Base-by-base conservation (phyloP, 2,113 vertebrate genomes). In the Eidolon helvum region DNA sequence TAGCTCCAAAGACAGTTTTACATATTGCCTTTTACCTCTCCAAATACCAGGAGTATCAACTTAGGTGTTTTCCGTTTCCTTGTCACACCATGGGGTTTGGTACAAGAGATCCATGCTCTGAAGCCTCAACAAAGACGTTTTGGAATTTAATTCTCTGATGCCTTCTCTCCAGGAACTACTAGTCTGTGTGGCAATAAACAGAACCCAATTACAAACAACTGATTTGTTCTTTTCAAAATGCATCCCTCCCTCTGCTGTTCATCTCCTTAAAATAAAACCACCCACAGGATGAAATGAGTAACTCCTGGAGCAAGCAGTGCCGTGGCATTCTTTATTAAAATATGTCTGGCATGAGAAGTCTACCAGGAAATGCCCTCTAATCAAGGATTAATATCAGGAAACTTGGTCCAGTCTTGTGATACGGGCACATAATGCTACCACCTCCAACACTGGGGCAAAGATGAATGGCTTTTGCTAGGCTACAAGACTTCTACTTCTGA, bases 81-180 rank as follows among this genome's bases (percentile, higher is more conserved):
- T 30, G 69, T 40, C 83, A 95, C 63, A 75, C 71, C 57, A 69
- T 1, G 68, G 24, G 33, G 19, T 30, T 95, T 88, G 43, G 40
- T 65, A 38, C 19, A 86, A 91, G 57, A 86, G 95, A 65, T 63
- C 63, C 84, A 43, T 40, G 53, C 71, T 78, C 38, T 24, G 66
- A 92, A 94, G 79, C 5, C 87, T 61, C 55, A 48, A 87, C 40
- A 86, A 68, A 82, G 55, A 63, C 16, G 65, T 57, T 69, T 55
- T 87, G 45, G 89, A 98, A 94, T 75, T 91, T 50, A 94, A 95
- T 95, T 98, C 92, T 95, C 86, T 92, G 26, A 38, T 45, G 84
- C 87, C 80, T 93, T 96, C 86, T 97, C 97, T 87, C 93, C 1
- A 97, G 96, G 95, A 95, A 96, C 94, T 65, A 94, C 93, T 3